phyloP scores from a whole-genome alignment of 1,140 invertebrate genomes.

The Pseudobourletiella spinata region DNA sequence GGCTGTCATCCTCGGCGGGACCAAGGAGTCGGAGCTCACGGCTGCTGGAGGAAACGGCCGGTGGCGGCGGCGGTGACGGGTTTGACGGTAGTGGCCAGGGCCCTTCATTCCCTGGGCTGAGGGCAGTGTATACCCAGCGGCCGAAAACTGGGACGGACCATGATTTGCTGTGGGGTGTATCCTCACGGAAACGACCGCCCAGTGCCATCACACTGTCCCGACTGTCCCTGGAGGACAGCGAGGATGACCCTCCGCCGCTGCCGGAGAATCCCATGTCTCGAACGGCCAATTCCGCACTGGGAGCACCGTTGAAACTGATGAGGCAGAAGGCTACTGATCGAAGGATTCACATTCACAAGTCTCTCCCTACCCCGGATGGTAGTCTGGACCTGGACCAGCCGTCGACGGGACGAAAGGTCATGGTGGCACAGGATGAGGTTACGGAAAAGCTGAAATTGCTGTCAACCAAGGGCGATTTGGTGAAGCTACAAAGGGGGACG shows the following conservation, averaged over 20 bases:
- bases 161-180: conserved; percentile 56
- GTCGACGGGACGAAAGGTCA: too few relatives aligned
- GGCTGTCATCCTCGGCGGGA: not conserved
- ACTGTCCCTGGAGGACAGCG: conserved; percentile 24
- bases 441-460: too few relatives aligned
- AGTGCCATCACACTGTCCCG: conserved; percentile 60
- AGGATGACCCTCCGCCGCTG: conserved; percentile 2
- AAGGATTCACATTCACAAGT: not conserved
- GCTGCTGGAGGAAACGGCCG: not conserved
- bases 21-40: not conserved
- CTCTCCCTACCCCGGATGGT: not conserved
- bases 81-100: not conserved
- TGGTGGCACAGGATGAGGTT: too few relatives aligned
- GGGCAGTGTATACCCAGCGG: conserved; percentile 57
- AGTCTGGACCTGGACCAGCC: too few relatives aligned
- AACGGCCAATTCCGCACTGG: not conserved
- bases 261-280: not conserved
- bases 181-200: conserved; percentile 56
- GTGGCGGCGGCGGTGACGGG: not conserved
- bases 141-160: conserved; percentile 71
- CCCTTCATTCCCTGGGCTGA: conserved; percentile 38
- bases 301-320: not conserved
- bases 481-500: conserved; percentile 5
- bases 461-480: too few relatives aligned
- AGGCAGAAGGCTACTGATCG: conserved; percentile 5